Evolutionary conservation across 2,113 vertebrate genomes (phyloP).

Genomic region (Greenwoodochromis staneri): DNA sequence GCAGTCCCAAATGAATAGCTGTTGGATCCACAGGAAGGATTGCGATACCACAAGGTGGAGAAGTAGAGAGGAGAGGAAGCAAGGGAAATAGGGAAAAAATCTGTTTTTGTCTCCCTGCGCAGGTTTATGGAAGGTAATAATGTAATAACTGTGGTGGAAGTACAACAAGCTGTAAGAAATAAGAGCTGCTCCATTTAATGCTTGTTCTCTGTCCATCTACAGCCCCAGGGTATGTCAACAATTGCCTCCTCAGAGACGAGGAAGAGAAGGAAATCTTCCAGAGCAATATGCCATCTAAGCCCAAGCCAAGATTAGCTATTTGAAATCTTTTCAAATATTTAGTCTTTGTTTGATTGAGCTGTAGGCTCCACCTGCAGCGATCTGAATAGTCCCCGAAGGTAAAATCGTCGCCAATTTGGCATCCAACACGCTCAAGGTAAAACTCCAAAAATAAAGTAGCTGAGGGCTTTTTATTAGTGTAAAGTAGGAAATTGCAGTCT

Average conservation of each 20-base stretch:
- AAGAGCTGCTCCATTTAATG: conserved; percentile 12
- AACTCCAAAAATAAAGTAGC: background rate
- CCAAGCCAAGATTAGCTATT: conserved; percentile 37
- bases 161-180: conserved; percentile 25
- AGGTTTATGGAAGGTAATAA: conserved; percentile 23
- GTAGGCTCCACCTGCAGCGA: conserved; percentile 33
- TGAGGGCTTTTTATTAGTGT: background rate
- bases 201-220: conserved; percentile 32
- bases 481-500: background rate
- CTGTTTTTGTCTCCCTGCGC: background rate
- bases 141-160: conserved; percentile 7
- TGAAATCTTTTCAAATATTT: conserved; percentile 48
- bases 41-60: background rate
- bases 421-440: background rate
- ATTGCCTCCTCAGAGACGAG: conserved; percentile 8
- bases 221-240: conserved; percentile 32
- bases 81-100: background rate
- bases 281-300: conserved; percentile 34
- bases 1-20: conserved; percentile 26
- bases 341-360: conserved; percentile 26
- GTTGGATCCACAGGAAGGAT: conserved; percentile 9
- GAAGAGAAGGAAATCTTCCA: conserved; percentile 13
- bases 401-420: conserved; percentile 30
- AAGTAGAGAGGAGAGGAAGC: background rate
- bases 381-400: conserved; percentile 26